Conservation (phyloP, 2,888 invertebrate species). For the Chaitophorus viminalis region DNA sequence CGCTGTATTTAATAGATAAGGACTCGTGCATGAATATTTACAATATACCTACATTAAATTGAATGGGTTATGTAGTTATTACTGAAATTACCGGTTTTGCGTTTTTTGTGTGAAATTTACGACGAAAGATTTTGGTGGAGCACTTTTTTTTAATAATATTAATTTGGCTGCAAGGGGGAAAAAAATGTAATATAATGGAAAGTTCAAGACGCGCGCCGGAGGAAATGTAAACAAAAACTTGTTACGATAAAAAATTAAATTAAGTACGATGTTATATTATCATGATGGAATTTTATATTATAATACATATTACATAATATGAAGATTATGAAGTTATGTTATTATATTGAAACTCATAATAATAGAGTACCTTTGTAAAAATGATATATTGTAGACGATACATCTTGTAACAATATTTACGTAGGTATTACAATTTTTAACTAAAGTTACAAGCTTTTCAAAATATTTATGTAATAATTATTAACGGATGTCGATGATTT, state of each 20-base stretch:
- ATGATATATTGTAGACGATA: background rate
- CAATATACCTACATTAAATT: slow-evolving; percentile 14
- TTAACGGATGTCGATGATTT: too few species aligned
- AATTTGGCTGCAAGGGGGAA: background rate
- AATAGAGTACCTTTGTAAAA: background rate
- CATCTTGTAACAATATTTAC: background rate
- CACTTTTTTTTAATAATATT: background rate
- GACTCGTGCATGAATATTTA: background rate
- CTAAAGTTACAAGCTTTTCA: too few species aligned
- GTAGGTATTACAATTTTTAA: too few species aligned
- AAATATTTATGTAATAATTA: too few species aligned
- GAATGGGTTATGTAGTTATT: too few species aligned
- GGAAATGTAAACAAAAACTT: background rate
- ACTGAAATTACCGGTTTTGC: background rate
- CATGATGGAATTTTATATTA: background rate
- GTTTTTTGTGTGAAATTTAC: background rate
- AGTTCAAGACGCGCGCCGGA: background rate
- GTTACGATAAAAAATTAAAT: background rate
- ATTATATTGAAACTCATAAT: background rate
- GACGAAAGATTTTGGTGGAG: background rate
- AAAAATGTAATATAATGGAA: background rate
- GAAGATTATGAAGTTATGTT: background rate
- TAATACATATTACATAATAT: background rate
- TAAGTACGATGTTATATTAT: background rate
- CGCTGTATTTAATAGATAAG: slow-evolving; percentile 21